These are phyloP conservation scores for Pollenia labialis DNA, from an alignment of 2,888 invertebrate species.

Conservation along the genomic window DNA sequence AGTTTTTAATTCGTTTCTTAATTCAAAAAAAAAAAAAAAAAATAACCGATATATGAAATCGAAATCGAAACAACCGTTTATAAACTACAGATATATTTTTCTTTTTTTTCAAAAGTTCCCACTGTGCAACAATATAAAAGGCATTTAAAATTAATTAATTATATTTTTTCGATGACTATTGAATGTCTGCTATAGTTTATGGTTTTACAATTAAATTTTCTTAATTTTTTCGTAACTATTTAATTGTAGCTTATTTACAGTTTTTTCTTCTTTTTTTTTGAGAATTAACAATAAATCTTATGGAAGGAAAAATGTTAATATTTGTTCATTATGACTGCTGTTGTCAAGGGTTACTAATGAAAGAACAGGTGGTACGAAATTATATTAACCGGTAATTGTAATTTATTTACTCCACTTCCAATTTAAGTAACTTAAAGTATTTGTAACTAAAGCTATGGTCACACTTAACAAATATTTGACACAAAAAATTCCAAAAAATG, in stretches of 20 bases:
- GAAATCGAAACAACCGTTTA: too few species aligned
- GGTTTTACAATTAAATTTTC: not conserved
- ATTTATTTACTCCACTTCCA: too few species aligned
- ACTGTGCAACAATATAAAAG: not conserved
- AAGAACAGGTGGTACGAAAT: too few species aligned
- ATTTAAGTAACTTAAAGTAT: too few species aligned
- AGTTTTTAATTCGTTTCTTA: too few species aligned
- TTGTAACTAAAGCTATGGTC: too few species aligned
- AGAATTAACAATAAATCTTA: not conserved
- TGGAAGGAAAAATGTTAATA: not conserved
- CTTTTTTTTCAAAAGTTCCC: not conserved
- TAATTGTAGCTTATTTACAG: not conserved
- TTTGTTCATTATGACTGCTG: not conserved
- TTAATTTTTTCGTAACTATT: not conserved
- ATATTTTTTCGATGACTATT: not conserved
- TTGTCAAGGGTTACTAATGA: not conserved
- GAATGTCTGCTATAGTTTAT: not conserved
- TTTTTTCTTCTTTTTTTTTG: not conserved
- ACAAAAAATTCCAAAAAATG: too few species aligned
- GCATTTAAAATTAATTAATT: not conserved
- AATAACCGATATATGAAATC: too few species aligned
- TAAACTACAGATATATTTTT: not conserved
- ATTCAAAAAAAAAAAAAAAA: too few species aligned
- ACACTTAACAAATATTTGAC: too few species aligned
- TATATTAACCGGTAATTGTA: too few species aligned